A percentile compares a stretch with the other conserved stretches of the same genome.
These are phyloP conservation scores for Endomychus coccineus DNA, from an alignment of 2,888 invertebrate genomes.

Conservation along the genomic window DNA sequence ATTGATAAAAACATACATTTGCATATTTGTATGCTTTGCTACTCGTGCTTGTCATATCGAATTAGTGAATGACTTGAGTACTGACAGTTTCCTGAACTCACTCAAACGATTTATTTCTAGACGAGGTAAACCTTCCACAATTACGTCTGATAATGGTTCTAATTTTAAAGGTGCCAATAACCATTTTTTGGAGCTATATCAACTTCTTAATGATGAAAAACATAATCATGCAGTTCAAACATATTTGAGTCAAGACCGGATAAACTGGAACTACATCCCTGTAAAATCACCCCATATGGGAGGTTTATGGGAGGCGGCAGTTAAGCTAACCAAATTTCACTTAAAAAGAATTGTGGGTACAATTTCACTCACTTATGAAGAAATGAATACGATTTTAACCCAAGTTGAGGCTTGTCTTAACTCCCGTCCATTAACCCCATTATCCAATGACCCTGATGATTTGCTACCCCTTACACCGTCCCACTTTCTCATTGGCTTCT, in stretches of 20 bases:
- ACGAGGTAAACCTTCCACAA: constrained; percentile 1
- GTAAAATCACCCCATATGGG: constrained; percentile 2
- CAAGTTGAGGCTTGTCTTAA: neutral
- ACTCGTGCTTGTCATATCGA: constrained; percentile 4
- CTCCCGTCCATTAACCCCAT: constrained; percentile 1
- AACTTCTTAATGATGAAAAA: neutral
- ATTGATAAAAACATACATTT: neutral
- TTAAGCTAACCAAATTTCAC: constrained; percentile 7
- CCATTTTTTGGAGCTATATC: neutral
- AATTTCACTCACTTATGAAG: neutral
- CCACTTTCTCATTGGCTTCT: constrained; percentile 23
- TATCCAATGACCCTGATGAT: constrained; percentile 16
- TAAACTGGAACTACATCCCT: constrained; percentile 9
- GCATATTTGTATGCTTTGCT: constrained; percentile 1
- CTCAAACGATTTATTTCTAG: constrained; percentile 4
- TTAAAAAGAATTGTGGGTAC: constrained; percentile 5
- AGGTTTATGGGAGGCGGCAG: constrained; percentile 10
- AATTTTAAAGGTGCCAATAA: constrained; percentile 1
- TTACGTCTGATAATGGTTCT: constrained; percentile 3
- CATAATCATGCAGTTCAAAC: too few species aligned
- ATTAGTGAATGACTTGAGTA: constrained; percentile 4
- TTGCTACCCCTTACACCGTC: constrained; percentile 14
- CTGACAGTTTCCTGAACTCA: constrained; percentile 6
- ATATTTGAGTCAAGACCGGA: too few species aligned
- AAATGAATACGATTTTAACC: neutral